These are phyloP conservation scores for Fulmarus glacialis DNA, from an alignment of 2,113 vertebrate genomes.

Conservation along the genomic window DNA sequence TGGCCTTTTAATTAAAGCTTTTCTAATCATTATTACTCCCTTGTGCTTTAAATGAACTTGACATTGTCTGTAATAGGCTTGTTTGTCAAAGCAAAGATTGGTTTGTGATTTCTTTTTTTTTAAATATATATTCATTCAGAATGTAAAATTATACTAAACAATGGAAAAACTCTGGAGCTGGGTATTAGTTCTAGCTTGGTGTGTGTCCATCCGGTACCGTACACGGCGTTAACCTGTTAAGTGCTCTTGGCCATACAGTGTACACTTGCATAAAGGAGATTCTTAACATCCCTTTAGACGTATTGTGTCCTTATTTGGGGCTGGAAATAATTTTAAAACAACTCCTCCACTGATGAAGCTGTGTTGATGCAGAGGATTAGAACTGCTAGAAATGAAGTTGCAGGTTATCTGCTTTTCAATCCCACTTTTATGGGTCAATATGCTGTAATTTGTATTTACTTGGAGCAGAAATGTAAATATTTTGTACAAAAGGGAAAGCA, in stretches of 20 bases:
- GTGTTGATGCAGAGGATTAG: accelerated
- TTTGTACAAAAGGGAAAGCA: neutral
- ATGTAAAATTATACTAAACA: constrained; percentile 54
- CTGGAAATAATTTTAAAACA: neutral
- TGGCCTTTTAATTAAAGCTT: constrained; percentile 52
- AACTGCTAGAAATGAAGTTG: accelerated
- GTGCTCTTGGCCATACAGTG: constrained; percentile 51
- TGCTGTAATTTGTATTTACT: neutral
- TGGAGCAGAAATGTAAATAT: neutral
- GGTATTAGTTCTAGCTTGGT: constrained; percentile 11
- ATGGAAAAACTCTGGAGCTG: neutral
- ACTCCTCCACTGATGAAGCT: neutral
- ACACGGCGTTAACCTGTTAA: constrained; percentile 18
- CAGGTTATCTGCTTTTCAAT: neutral
- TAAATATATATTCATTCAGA: constrained; percentile 48
- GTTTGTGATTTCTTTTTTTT: constrained; percentile 6
- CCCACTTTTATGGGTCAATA: neutral
- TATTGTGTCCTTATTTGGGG: neutral
- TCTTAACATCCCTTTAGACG: neutral
- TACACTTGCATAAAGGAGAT: constrained; percentile 52
- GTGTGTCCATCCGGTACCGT: constrained; percentile 15
- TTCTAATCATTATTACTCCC: constrained; percentile 51
- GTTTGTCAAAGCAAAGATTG: constrained; percentile 21
- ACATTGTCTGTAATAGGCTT: constrained; percentile 31
- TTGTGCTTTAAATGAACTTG: constrained; percentile 22